Evolutionary conservation across 1,140 invertebrate species (phyloP).

Genomic region (Prorops nasuta): DNA sequence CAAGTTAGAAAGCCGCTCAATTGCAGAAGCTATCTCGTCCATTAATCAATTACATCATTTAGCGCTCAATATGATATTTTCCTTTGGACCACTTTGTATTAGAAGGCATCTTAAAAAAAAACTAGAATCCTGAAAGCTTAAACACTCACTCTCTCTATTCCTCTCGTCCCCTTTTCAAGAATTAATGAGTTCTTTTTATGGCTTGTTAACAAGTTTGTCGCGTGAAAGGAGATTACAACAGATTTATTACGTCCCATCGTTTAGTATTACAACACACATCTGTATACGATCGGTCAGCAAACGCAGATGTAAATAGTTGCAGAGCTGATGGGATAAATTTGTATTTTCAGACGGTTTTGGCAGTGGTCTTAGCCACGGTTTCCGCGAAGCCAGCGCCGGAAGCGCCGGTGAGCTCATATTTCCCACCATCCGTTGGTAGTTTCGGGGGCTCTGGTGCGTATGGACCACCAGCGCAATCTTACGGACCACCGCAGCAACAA

Average conservation of each 20-base stretch:
- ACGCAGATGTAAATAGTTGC: conserved; percentile 5
- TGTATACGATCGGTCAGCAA: conserved; percentile 2
- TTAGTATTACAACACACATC: too few species aligned
- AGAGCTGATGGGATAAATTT: conserved; percentile 10
- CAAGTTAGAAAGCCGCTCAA: too few species aligned
- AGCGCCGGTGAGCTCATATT: conserved; percentile 39
- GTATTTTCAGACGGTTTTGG: conserved; percentile 21
- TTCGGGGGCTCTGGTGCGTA: conserved; percentile 40
- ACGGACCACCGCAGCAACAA: conserved; percentile 69
- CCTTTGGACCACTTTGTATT: too few species aligned
- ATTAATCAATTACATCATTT: too few species aligned
- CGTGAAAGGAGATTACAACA: conserved; percentile 12
- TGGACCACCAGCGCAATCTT: conserved; percentile 63
- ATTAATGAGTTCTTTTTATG: too few species aligned
- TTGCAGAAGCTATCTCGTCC: too few species aligned
- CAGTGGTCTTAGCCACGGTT: conserved; percentile 24
- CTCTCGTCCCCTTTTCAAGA: not conserved
- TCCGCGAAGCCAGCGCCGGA: conserved; percentile 39
- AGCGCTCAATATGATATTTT: too few species aligned
- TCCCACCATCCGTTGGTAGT: conserved; percentile 37
- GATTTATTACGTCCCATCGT: not conserved
- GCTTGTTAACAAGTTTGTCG: conserved; percentile 5
- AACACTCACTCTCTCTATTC: conserved; percentile 5
- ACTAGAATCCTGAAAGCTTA: too few species aligned
- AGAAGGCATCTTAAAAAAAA: too few species aligned